phyloP scores from a whole-genome alignment of 1,140 invertebrate species.

The Acromyrmex charruanus region DNA sequence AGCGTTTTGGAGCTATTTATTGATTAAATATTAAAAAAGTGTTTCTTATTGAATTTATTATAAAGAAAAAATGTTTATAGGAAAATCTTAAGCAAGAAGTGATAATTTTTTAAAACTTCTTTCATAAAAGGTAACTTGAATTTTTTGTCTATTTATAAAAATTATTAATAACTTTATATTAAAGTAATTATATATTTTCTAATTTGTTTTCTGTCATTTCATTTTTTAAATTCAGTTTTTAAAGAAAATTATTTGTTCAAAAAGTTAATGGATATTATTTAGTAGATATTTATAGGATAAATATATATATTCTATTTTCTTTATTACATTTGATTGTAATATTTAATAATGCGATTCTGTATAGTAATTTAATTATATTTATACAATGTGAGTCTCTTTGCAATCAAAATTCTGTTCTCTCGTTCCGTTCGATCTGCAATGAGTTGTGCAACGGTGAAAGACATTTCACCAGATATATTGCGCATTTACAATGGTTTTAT shows the following conservation, averaged over 20 bases:
- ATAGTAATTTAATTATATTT: background rate
- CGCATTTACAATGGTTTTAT: constrained; percentile 53
- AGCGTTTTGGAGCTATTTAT: constrained; percentile 3
- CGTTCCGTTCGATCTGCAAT: constrained; percentile 21
- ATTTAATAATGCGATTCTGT: background rate
- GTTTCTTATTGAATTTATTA: background rate
- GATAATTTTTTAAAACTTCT: background rate
- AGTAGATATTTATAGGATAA: background rate
- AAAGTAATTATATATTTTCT: background rate
- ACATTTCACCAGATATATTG: constrained; percentile 14
- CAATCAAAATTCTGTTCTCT: constrained; percentile 2
- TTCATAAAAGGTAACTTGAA: background rate
- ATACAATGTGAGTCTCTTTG: background rate
- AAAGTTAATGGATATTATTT: constrained; percentile 20
- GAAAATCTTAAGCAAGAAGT: background rate
- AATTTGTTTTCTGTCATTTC: background rate
- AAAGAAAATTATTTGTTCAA: background rate
- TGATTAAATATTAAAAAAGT: constrained; percentile 32
- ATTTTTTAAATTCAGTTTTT: background rate
- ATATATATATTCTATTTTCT: background rate
- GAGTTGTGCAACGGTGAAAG: constrained; percentile 13
- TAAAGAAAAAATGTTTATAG: background rate
- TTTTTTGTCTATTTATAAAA: background rate
- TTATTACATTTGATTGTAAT: background rate
- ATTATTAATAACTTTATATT: background rate